Percentiles rank a stretch among this genome's conserved stretches.
phyloP scores from a whole-genome alignment of 2,113 vertebrate species.

The Sylvia atricapilla region DNA sequence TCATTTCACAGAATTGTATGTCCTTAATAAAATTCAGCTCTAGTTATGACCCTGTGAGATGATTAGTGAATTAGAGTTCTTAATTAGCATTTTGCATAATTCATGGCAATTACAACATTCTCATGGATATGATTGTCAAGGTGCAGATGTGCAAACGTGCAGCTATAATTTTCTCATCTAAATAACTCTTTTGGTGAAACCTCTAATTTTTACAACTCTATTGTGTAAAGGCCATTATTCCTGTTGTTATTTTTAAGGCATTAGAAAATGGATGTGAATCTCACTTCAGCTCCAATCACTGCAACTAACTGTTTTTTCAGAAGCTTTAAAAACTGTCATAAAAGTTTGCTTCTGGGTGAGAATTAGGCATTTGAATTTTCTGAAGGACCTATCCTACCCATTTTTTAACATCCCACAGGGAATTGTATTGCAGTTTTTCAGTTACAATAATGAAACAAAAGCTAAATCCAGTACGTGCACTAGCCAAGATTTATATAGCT shows the following conservation, averaged over 20 bases:
- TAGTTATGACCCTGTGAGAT: conserved; percentile 78
- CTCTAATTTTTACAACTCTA: conserved; percentile 68
- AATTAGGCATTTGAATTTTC: conserved; percentile 38
- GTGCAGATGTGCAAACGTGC: conserved; percentile 77
- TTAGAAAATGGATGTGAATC: conserved; percentile 42
- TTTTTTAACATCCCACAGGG: conserved; percentile 1
- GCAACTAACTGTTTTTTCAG: conserved; percentile 39
- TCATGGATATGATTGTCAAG: conserved; percentile 79
- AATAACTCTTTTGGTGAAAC: conserved; percentile 72
- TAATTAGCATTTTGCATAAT: conserved; percentile 84
- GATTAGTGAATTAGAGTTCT: conserved; percentile 79
- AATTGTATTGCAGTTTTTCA: conserved; percentile 17
- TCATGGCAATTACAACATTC: conserved; percentile 76
- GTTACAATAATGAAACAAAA: conserved; percentile 37
- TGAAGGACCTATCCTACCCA: not conserved
- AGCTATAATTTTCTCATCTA: conserved; percentile 77
- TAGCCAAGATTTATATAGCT: conserved; percentile 3
- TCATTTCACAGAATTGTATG: conserved; percentile 56
- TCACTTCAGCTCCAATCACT: conserved; percentile 52
- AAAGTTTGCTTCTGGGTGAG: conserved; percentile 51
- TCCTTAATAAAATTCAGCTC: conserved; percentile 76
- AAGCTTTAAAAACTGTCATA: conserved; percentile 47
- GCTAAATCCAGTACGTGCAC: not conserved
- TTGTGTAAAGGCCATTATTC: conserved; percentile 59
- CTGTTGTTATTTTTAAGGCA: conserved; percentile 61